Conservation (phyloP, 1,140 invertebrate species). For the Brachystomella parvula region DNA sequence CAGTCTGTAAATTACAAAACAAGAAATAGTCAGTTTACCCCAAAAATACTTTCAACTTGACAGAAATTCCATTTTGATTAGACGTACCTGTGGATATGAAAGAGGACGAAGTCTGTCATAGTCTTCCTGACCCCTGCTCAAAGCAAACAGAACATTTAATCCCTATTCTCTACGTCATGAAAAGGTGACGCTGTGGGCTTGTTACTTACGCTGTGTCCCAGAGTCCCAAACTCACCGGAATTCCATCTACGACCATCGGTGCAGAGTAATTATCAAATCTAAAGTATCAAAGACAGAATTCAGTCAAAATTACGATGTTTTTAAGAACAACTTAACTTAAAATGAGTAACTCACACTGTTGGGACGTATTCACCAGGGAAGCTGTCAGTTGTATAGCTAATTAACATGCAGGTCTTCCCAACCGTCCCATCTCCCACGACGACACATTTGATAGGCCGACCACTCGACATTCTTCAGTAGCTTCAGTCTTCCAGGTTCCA, state of each 20-base stretch:
- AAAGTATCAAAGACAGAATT: conserved; percentile 31
- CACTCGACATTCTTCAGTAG: conserved; percentile 57
- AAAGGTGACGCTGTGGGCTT: conserved; percentile 80
- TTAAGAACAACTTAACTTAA: not conserved
- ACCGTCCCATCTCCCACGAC: conserved; percentile 59
- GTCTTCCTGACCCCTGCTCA: conserved; percentile 96
- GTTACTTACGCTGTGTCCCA: conserved; percentile 95
- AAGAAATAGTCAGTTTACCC: not conserved
- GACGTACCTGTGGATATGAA: conserved; percentile 70
- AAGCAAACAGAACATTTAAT: too few relatives aligned
- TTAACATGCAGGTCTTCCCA: conserved; percentile 98
- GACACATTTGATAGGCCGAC: conserved; percentile 93
- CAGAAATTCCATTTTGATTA: not conserved
- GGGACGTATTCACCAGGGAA: conserved; percentile 98
- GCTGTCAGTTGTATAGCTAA: conserved; percentile 96
- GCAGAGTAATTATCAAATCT: conserved; percentile 97
- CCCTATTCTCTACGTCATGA: conserved; percentile 77
- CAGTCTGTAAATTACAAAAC: conserved; percentile 54
- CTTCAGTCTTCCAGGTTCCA: too few relatives aligned
- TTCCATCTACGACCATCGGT: conserved; percentile 94
- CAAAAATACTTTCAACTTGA: not conserved
- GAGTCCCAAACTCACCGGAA: conserved; percentile 85
- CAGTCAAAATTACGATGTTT: not conserved
- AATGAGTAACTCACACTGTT: conserved; percentile 67
- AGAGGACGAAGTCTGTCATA: conserved; percentile 89